phyloP scores from a whole-genome alignment of 2,888 invertebrate genomes.

The Nipponacmea schrenckii region DNA sequence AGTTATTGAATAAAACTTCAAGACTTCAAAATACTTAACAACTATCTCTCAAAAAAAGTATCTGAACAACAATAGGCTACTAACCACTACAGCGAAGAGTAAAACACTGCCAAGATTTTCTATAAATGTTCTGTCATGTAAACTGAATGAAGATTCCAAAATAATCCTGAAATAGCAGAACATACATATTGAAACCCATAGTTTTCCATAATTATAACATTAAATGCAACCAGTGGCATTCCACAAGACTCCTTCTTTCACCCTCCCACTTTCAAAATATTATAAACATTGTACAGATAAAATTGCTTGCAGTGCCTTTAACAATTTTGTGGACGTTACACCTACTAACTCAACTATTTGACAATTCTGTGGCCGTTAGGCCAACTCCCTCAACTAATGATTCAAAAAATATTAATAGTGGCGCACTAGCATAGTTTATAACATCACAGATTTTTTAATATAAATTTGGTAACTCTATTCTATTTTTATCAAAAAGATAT shows the following conservation, averaged over 20 bases:
- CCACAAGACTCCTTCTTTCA: too few species aligned
- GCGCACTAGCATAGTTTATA: background rate
- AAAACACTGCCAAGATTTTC: conserved; percentile 72
- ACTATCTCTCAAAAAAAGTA: too few species aligned
- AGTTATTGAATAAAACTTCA: too few species aligned
- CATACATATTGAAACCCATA: background rate
- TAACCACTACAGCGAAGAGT: conserved; percentile 72
- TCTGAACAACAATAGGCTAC: conserved; percentile 33
- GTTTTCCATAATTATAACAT: background rate
- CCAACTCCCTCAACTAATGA: too few species aligned
- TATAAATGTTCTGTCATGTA: conserved; percentile 71
- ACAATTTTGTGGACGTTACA: too few species aligned
- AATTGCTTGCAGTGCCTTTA: too few species aligned
- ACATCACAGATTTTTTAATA: background rate
- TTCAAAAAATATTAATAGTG: too few species aligned
- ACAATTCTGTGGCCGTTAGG: too few species aligned
- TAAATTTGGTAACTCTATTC: background rate
- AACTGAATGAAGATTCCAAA: conserved; percentile 72
- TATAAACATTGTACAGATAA: too few species aligned
- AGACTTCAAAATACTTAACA: too few species aligned
- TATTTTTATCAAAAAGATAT: background rate
- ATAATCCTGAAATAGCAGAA: conserved; percentile 67
- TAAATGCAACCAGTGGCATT: background rate
- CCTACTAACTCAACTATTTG: too few species aligned
- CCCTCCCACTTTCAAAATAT: background rate